Evolutionary conservation across 2,888 invertebrate genomes (phyloP), one percentile per base, ranked within the genome.

Genomic region (Mythimna albipuncta): DNA sequence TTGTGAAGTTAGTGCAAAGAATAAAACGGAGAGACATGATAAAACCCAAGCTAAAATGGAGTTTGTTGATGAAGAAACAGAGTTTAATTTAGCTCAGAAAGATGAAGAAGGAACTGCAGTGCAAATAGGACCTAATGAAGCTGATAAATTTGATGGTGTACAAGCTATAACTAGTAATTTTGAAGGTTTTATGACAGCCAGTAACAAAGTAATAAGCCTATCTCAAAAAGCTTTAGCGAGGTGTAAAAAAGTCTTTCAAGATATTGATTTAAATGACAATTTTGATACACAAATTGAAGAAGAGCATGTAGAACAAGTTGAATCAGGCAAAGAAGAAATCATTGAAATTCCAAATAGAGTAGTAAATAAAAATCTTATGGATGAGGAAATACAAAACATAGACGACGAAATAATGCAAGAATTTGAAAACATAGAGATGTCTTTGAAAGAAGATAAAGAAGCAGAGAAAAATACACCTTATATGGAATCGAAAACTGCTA

Each of bases 181-280:
- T 32, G 73, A 84, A 50, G 94, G 94, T 21, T 88, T 87, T 72
- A 79, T 86, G 77, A 93, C 94, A 26, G 92, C 92, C 10, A 90
- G 85, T 77, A 90, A 90, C 41, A 91, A 91, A 85, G 69, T 73
- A 32, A 86, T 91, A 21, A 77, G 32, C 57, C 77, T 93, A 52
- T 91, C 92, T 44, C 85, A 91, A 75, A 84, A 91, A 68, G 83
- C 87, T 52, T 64, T 88, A 50, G 70, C 75, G 7, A 89, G 85
- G 79, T 88, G 82, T 52, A 91, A 88, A 82, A 84, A 82, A 55
- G 75, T 93, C 2, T 90, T 91, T 82, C 83, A 90, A 72, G 72
- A 82, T 50, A 80, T 83, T 55, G 72, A 85, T 63, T 67, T 80
- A 7, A 72, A 47, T 68, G 67, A 73, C 50, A 57, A 79, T 35